Conservation (phyloP, 2,888 invertebrate genomes). For the Catocala sponsa region DNA sequence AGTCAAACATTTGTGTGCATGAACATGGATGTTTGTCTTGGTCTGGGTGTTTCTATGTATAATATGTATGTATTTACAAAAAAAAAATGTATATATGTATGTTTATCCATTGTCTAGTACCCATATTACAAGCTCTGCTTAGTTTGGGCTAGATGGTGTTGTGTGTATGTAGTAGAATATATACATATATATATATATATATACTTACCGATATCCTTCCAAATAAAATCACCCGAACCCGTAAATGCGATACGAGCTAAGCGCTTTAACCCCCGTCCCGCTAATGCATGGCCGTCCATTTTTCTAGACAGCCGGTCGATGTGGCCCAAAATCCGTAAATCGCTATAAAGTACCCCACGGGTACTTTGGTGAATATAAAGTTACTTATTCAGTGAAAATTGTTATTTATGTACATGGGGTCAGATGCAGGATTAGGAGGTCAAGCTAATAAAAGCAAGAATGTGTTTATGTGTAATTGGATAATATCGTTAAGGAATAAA, state of each 20-base stretch:
- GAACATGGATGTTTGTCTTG: too few species aligned
- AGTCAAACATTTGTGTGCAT: too few species aligned
- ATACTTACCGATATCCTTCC: slow-evolving; percentile 38
- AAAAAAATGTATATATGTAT: too few species aligned
- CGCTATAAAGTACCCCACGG: slow-evolving; percentile 69
- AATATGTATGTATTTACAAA: too few species aligned
- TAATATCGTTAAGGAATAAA: slow-evolving; percentile 11
- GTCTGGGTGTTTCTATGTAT: too few species aligned
- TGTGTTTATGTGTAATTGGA: slow-evolving; percentile 42
- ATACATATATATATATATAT: too few species aligned
- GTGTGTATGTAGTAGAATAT: too few species aligned
- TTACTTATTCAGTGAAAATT: slow-evolving; percentile 50
- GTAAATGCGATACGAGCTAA: slow-evolving; percentile 59
- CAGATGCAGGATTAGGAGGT: slow-evolving; percentile 31
- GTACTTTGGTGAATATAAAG: slow-evolving; percentile 57
- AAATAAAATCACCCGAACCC: slow-evolving; percentile 63
- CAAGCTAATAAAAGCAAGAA: slow-evolving; percentile 37
- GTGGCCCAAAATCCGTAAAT: slow-evolving; percentile 75
- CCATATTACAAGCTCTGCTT: too few species aligned
- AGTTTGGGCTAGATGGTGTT: too few species aligned
- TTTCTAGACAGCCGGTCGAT: slow-evolving; percentile 73
- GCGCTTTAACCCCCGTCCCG: slow-evolving; percentile 68
- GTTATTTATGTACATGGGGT: slow-evolving; percentile 50
- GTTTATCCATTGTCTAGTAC: too few species aligned
- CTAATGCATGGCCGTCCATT: slow-evolving; percentile 76